These are phyloP conservation scores for Axis porcinus DNA, from an alignment of 2,113 vertebrate genomes.

Conservation along the genomic window DNA sequence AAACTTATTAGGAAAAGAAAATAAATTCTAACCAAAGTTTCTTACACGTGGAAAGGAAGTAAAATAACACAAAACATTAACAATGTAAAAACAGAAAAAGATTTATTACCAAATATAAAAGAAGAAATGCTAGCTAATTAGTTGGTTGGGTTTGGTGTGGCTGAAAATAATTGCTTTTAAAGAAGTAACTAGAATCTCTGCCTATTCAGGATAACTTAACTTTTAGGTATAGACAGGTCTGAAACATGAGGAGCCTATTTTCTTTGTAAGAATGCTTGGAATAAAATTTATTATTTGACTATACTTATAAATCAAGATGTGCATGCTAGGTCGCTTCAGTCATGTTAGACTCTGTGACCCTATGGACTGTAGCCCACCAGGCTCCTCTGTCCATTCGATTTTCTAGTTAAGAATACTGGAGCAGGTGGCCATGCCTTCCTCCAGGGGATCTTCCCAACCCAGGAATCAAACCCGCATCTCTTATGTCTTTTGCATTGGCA, in stretches of 20 bases:
- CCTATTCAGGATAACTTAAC: neutral
- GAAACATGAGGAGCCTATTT: neutral
- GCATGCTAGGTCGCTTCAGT: neutral
- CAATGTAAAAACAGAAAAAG: neutral
- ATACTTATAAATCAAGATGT: neutral
- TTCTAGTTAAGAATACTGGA: neutral
- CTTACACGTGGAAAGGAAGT: neutral
- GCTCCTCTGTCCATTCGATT: neutral
- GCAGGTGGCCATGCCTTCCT: neutral
- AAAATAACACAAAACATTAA: neutral
- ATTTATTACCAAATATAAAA: neutral
- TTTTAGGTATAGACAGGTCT: neutral
- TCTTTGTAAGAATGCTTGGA: neutral
- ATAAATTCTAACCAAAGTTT: neutral
- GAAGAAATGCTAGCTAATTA: neutral
- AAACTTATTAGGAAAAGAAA: neutral
- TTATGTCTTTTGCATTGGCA: neutral
- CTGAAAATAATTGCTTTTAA: neutral
- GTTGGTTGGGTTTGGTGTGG: neutral
- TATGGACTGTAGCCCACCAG: neutral
- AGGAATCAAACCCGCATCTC: neutral
- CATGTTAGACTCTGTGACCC: neutral
- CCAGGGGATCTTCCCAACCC: neutral
- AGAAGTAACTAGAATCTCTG: neutral
- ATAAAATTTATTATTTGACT: neutral